A percentile compares a stretch with the other conserved stretches of the same genome.
These are phyloP conservation scores for Embidobia sp. DNA, from an alignment of 2,888 invertebrate species.

Conservation along the genomic window DNA sequence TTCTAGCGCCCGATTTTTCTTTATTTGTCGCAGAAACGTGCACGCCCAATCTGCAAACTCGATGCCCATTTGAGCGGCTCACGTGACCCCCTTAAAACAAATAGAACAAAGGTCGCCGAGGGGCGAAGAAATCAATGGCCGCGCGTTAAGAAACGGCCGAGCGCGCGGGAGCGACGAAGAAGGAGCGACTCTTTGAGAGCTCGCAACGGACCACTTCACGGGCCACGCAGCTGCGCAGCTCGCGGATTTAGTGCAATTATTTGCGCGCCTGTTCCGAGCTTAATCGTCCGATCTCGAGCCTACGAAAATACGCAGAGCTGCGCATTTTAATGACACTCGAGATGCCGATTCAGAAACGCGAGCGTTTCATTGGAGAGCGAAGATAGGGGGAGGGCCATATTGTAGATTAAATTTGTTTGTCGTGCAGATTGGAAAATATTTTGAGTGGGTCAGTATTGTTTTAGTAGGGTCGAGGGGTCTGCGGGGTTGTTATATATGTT, in stretches of 20 bases:
- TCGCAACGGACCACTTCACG: slow-evolving; percentile 35
- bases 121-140: slow-evolving; percentile 30
- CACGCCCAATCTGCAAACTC: slow-evolving; percentile 74
- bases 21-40: slow-evolving; percentile 69
- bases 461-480: neutral
- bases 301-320: neutral
- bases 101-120: slow-evolving; percentile 74
- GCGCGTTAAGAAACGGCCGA: neutral
- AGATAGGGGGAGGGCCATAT: too few relatives aligned
- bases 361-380: too few relatives aligned
- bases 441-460: slow-evolving; percentile 24
- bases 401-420: slow-evolving; percentile 47
- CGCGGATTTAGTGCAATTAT: slow-evolving; percentile 53
- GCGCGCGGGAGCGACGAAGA: too few relatives aligned
- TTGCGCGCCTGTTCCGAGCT: slow-evolving; percentile 41
- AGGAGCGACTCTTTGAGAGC: slow-evolving; percentile 9
- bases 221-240: slow-evolving; percentile 41
- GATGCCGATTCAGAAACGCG: too few relatives aligned
- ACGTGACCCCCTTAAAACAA: slow-evolving; percentile 78
- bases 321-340: slow-evolving; percentile 14
- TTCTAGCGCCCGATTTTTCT: slow-evolving; percentile 8
- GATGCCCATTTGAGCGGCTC: slow-evolving; percentile 78
- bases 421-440: slow-evolving; percentile 38
- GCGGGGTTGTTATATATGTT: too few relatives aligned
- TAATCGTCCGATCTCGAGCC: slow-evolving; percentile 31